These are phyloP conservation scores for Pleuronectes platessa DNA, from an alignment of 2,113 vertebrate genomes.

Conservation along the genomic window DNA sequence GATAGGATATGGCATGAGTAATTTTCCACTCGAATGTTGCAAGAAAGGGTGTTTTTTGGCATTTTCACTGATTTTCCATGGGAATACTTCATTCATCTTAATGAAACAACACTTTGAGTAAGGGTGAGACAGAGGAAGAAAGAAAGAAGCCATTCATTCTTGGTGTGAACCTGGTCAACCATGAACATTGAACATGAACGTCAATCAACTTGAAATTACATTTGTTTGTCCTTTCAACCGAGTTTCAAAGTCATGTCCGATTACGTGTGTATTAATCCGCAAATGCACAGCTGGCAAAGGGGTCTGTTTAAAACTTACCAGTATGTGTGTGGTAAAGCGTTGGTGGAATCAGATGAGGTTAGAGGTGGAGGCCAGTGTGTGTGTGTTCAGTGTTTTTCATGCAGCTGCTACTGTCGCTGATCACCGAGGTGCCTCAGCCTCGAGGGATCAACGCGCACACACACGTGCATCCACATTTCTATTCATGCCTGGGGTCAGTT, in stretches of 20 bases:
- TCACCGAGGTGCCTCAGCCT: slow-evolving; percentile 33
- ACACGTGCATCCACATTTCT: slow-evolving; percentile 34
- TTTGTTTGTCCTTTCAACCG: not conserved
- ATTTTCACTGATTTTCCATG: too few species aligned
- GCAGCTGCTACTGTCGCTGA: slow-evolving; percentile 47
- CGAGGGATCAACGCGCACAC: slow-evolving; percentile 20
- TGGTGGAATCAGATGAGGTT: slow-evolving; percentile 27
- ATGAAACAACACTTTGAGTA: too few species aligned
- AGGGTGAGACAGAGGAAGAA: too few species aligned
- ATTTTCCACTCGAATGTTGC: too few species aligned
- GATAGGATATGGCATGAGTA: too few species aligned
- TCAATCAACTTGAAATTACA: not conserved
- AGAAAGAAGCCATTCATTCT: too few species aligned
- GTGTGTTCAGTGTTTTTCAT: slow-evolving; percentile 27
- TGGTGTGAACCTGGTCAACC: too few species aligned
- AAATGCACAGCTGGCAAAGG: slow-evolving; percentile 65
- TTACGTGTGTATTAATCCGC: not conserved
- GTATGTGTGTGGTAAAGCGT: not conserved
- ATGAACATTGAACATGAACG: not conserved
- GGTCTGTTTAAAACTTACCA: slow-evolving; percentile 78
- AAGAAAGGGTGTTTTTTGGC: too few species aligned
- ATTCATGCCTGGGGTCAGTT: slow-evolving; percentile 66
- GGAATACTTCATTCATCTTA: too few species aligned
- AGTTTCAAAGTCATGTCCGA: slow-evolving; percentile 1
- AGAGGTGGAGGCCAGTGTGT: slow-evolving; percentile 23